These are phyloP conservation scores for Limnephilus lunatus DNA, from an alignment of 2,888 invertebrate genomes.

Conservation along the genomic window DNA sequence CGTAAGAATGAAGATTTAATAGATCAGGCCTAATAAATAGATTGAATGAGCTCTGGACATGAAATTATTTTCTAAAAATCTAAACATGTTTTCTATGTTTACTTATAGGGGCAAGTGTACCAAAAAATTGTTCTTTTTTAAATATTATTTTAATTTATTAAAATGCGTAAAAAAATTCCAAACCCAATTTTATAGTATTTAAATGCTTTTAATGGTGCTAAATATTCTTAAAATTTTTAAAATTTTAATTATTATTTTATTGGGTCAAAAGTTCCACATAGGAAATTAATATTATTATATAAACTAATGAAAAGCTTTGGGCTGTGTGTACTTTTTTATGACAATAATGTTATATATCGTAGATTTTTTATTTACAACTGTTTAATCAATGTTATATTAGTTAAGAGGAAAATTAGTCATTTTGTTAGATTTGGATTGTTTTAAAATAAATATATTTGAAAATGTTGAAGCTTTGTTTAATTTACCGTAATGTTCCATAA, in stretches of 20 bases:
- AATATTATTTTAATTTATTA: neutral
- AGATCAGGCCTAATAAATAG: too few relatives aligned
- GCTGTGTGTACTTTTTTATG: neutral
- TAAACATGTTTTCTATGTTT: neutral
- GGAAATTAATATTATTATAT: neutral
- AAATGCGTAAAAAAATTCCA: neutral
- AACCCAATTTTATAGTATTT: neutral
- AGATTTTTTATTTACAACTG: neutral
- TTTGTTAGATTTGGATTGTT: neutral
- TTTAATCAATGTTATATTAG: neutral
- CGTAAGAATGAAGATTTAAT: too few relatives aligned
- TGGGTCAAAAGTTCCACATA: neutral
- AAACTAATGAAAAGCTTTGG: neutral
- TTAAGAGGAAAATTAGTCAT: neutral
- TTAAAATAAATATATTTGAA: neutral
- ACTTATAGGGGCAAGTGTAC: neutral
- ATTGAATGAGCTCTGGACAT: neutral
- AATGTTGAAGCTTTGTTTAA: neutral
- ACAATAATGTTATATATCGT: neutral
- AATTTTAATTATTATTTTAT: neutral
- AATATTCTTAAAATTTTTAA: neutral
- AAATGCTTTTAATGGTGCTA: neutral
- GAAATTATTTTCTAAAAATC: neutral
- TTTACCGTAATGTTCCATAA: too few relatives aligned
- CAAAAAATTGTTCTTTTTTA: neutral